Base-by-base conservation (phyloP, 1,140 invertebrate species). In the Saccostrea cuccullata region DNA sequence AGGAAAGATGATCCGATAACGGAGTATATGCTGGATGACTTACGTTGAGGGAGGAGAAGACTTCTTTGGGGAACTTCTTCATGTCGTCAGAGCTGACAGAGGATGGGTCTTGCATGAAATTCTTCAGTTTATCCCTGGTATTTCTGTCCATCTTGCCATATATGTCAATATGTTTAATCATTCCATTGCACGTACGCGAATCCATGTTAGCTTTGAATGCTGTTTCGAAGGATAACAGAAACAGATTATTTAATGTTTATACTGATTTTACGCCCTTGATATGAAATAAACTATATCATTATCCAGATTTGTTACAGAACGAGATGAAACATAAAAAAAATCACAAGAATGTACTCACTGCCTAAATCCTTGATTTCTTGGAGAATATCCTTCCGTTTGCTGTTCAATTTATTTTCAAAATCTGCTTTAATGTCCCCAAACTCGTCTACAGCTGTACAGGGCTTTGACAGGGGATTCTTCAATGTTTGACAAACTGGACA, bases 11-110 rank as follows among this genome's bases (percentile, higher is more conserved):
- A 20, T 17, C 5, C n/a, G 15, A n/a, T 64, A 64, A 55, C 23
- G 23, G 11, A 15, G 8, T 56, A n/a, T 56, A 26, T 20, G 9
- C 12, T 47, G 47, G 9, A 67, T 30, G 6, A 83, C 82, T 84
- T 86, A 86, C 85, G 12, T 88, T 73, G 12, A 88, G 58, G 13
- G 82, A 70, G 23, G 87, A 60, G n/a, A 88, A 88, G 2, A 84
- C 36, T 82, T 82, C 84, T 30, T 82, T 86, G 9, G 84, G 67
- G 11, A 88, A 85, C 30, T 87, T 64, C 58, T 55, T 47, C 23
- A 84, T 12, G 26, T 89, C 58, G 9, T 12, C 13, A 17, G 82
- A 17, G 17, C 55, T 55, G 9, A 84, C 30, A 47, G 12, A 55
- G 64, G n/a, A 20, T 2, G 85, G 85, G 36, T 89, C 88, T 23